Evolutionary conservation across 1,140 invertebrate species (phyloP).

Genomic region (Acromyrmex echinatior): DNA sequence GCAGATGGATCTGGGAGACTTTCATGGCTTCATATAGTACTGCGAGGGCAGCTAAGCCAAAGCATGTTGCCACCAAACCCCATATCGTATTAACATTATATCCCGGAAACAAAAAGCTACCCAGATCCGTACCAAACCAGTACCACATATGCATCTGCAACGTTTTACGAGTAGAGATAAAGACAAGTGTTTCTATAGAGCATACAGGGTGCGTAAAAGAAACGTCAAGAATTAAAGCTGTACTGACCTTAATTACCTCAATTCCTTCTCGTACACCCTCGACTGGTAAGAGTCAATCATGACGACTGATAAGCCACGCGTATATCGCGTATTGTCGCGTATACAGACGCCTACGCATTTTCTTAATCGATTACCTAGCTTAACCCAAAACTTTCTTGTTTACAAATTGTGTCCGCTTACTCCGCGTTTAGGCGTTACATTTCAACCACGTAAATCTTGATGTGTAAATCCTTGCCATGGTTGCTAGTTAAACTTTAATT

Average conservation of each 20-base stretch:
- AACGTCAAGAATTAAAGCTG: neutral
- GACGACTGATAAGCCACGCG: conserved; percentile 59
- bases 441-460: no score
- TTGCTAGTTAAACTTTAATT: neutral
- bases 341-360: conserved; percentile 29
- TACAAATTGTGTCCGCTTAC: neutral
- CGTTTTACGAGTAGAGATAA: neutral
- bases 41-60: conserved; percentile 86
- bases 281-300: conserved; percentile 16
- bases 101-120: conserved; percentile 87
- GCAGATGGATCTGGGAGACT: conserved; percentile 83
- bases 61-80: conserved; percentile 87
- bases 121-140: conserved; percentile 88
- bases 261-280: neutral
- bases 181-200: neutral
- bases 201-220: neutral
- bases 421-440: no score
- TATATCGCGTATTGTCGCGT: neutral
- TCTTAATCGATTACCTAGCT: conserved; percentile 55
- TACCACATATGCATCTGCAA: conserved; percentile 88
- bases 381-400: conserved; percentile 41
- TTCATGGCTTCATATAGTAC: conserved; percentile 88
- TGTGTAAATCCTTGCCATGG: neutral
- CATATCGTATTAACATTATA: conserved; percentile 85
- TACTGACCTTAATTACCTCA: conserved; percentile 42